phyloP scores from a whole-genome alignment of 2,888 invertebrate genomes.

The Brachynemurus nebulosus region DNA sequence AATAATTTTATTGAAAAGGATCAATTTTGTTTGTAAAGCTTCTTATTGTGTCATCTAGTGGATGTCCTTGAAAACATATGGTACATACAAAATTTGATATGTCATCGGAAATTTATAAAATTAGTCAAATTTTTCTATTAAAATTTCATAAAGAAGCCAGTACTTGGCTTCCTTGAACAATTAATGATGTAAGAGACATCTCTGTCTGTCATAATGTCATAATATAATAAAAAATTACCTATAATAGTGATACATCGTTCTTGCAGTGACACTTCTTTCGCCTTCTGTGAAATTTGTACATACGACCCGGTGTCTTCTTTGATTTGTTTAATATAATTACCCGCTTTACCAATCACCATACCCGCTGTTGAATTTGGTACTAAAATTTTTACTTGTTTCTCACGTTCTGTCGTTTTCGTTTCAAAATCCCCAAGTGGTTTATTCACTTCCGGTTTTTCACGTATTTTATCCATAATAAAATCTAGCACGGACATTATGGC shows the following conservation, averaged over 20 bases:
- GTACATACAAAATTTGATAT: too few species aligned
- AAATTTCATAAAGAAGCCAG: too few species aligned
- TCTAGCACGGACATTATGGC: conserved; percentile 84
- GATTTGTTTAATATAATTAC: conserved; percentile 90
- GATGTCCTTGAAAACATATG: too few species aligned
- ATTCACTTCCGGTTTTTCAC: conserved; percentile 83
- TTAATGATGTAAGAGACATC: too few species aligned
- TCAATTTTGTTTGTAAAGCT: too few species aligned
- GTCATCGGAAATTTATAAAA: too few species aligned
- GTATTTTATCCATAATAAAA: conserved; percentile 91
- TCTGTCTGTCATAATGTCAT: too few species aligned
- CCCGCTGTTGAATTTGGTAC: conserved; percentile 95
- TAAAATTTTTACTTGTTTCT: conserved; percentile 84
- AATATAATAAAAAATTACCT: too few species aligned
- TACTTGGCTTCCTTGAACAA: too few species aligned
- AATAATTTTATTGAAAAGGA: too few species aligned
- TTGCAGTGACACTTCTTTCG: conserved; percentile 82
- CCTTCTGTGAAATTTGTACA: conserved; percentile 93
- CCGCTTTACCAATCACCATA: conserved; percentile 95
- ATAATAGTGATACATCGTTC: conserved; percentile 93
- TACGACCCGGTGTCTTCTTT: conserved; percentile 90
- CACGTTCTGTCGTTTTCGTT: conserved; percentile 73
- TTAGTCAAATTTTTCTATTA: too few species aligned
- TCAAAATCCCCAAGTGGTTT: conserved; percentile 66
- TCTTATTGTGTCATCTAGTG: too few species aligned